Evolutionary conservation across 2,113 vertebrate genomes (phyloP).

Genomic region (Piliocolobus tephrosceles): DNA sequence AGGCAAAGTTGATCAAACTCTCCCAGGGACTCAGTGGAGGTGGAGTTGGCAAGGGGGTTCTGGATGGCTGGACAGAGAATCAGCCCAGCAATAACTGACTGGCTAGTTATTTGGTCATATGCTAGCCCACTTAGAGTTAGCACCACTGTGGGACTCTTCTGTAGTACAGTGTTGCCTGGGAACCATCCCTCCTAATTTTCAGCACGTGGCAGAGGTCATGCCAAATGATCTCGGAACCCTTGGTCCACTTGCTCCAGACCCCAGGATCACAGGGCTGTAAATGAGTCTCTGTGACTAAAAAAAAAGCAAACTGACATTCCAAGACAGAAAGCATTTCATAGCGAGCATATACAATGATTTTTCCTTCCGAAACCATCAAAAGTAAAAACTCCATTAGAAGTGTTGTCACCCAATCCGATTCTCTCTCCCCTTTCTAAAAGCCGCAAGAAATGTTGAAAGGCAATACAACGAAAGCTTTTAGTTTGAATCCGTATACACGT

Average conservation of each 20-base stretch:
- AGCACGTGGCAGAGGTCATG: neutral
- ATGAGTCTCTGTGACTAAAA: neutral
- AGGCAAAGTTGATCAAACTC: neutral
- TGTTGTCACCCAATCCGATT: neutral
- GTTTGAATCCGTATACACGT: neutral
- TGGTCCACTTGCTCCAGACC: neutral
- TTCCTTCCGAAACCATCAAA: conserved; percentile 46
- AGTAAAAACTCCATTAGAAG: conserved; percentile 47
- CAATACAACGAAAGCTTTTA: neutral
- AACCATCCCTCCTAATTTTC: neutral
- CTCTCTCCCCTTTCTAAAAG: conserved; percentile 57
- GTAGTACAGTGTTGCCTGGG: neutral
- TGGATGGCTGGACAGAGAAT: neutral
- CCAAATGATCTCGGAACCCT: neutral
- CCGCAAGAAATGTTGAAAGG: conserved; percentile 23
- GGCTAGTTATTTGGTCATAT: neutral
- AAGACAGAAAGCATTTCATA: conserved; percentile 13
- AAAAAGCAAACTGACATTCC: neutral
- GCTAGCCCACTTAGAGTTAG: neutral
- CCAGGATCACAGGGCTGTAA: rapidly evolving
- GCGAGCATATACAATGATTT: neutral
- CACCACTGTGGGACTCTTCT: neutral
- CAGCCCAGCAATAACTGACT: too few species aligned
- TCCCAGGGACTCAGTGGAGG: neutral
- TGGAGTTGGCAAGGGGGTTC: neutral